Conservation (phyloP, 2,797 vertebrate genomes). For the Sylvia borin region DNA sequence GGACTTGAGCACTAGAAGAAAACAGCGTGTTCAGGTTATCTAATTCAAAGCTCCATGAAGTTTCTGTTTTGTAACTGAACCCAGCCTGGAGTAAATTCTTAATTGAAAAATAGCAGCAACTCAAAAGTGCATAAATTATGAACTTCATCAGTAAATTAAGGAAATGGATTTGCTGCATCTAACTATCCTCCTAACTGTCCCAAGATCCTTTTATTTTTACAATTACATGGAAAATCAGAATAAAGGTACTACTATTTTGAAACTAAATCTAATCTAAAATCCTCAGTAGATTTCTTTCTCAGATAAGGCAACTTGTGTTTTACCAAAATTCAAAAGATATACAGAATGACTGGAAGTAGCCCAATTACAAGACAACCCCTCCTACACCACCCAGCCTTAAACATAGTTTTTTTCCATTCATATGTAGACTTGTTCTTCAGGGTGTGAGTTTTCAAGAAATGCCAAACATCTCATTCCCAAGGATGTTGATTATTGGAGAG, state of each 20-base stretch:
- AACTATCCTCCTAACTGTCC: not conserved
- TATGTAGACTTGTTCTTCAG: not conserved
- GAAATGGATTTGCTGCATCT: conserved; percentile 1
- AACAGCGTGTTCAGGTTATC: not conserved
- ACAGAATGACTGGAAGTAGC: conserved; percentile 3
- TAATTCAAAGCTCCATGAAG: not conserved
- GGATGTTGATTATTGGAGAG: not conserved
- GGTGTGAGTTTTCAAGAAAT: not conserved
- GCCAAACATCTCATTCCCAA: not conserved
- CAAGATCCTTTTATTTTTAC: not conserved
- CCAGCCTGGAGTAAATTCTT: not conserved
- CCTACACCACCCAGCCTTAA: not conserved
- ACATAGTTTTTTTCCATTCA: not conserved
- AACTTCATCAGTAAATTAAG: conserved; percentile 47
- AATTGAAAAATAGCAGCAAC: conserved; percentile 49
- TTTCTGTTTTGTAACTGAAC: not conserved
- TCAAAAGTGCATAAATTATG: conserved; percentile 46
- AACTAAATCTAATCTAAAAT: not conserved
- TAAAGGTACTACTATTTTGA: conserved; percentile 8
- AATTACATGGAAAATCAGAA: not conserved
- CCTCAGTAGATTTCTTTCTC: not conserved
- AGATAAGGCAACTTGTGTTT: not conserved
- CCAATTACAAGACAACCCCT: not conserved
- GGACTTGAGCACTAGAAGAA: not conserved
- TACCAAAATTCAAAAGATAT: not conserved